Percentiles rank a stretch among this genome's conserved stretches.
Evolutionary conservation across 2,797 vertebrate species (phyloP).

Genomic region (Lacerta viridis): DNA sequence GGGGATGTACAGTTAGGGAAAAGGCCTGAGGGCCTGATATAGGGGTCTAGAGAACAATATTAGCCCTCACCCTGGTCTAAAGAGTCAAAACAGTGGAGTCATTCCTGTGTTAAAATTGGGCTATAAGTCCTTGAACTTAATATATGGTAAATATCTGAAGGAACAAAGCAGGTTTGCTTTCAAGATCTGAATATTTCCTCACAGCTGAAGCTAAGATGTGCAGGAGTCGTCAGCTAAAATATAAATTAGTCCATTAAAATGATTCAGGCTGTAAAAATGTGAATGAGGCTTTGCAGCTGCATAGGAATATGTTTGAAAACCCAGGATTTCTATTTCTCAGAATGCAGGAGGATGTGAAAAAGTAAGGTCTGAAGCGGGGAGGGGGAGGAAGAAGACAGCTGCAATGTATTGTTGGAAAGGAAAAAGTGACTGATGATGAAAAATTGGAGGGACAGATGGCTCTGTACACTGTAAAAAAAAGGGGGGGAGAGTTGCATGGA

Average conservation of each 20-base stretch:
- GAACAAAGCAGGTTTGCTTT: background rate
- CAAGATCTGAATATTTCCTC: slow-evolving; percentile 29
- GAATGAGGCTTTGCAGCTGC: slow-evolving; percentile 20
- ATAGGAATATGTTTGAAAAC: background rate
- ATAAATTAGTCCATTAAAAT: slow-evolving; percentile 31
- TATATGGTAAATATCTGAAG: background rate
- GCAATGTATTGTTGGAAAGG: slow-evolving; percentile 48
- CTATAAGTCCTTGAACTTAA: background rate
- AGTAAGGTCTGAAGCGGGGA: background rate
- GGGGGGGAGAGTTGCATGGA: background rate
- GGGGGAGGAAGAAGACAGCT: slow-evolving; percentile 11
- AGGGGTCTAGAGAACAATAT: too few relatives aligned
- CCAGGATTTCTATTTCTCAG: slow-evolving; percentile 15
- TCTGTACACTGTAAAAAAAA: slow-evolving; percentile 2
- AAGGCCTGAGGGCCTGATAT: too few relatives aligned
- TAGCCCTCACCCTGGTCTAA: too few relatives aligned
- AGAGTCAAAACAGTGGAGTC: too few relatives aligned
- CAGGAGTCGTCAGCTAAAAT: slow-evolving; percentile 11
- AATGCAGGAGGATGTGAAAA: slow-evolving; percentile 33
- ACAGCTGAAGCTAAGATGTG: slow-evolving; percentile 15
- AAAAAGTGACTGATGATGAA: slow-evolving; percentile 49
- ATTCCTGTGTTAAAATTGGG: background rate
- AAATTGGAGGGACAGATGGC: slow-evolving; percentile 46
- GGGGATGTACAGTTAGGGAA: too few relatives aligned
- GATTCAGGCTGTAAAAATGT: background rate